Conservation (phyloP, 2,113 vertebrate genomes). For the Oceanodroma tethys region DNA sequence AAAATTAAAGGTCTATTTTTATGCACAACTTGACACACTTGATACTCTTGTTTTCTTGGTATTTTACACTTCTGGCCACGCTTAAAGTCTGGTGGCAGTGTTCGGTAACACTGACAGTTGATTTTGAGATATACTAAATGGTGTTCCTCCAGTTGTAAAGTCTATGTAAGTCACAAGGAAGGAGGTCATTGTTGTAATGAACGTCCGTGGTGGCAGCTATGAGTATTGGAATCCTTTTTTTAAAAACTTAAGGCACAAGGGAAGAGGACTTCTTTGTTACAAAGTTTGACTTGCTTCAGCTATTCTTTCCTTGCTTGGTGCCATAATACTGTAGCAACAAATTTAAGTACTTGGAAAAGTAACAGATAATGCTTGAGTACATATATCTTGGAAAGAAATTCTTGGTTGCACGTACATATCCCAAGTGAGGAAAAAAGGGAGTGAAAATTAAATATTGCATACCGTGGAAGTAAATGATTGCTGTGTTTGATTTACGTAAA, state of each 20-base stretch:
- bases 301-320: not conserved
- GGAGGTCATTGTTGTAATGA: not conserved
- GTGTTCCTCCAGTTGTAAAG: not conserved
- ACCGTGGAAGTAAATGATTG: not conserved
- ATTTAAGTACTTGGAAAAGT: not conserved
- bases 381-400: not conserved
- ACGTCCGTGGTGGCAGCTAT: not conserved
- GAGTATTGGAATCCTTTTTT: not conserved
- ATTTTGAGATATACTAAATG: not conserved
- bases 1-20: conserved; percentile 20
- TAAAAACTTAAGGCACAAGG: not conserved
- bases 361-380: not conserved
- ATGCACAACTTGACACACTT: not conserved
- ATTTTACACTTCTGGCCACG: not conserved
- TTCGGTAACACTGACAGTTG: not conserved
- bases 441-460: not conserved
- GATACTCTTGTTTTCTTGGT: not conserved
- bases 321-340: not conserved
- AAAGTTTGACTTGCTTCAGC: not conserved
- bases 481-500: not conserved
- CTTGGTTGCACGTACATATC: not conserved
- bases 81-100: not conserved
- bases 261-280: not conserved
- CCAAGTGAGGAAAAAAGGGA: not conserved
- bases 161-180: not conserved